Evolutionary conservation across 2,888 invertebrate genomes (phyloP).

Genomic region (Cantharis rufa): DNA sequence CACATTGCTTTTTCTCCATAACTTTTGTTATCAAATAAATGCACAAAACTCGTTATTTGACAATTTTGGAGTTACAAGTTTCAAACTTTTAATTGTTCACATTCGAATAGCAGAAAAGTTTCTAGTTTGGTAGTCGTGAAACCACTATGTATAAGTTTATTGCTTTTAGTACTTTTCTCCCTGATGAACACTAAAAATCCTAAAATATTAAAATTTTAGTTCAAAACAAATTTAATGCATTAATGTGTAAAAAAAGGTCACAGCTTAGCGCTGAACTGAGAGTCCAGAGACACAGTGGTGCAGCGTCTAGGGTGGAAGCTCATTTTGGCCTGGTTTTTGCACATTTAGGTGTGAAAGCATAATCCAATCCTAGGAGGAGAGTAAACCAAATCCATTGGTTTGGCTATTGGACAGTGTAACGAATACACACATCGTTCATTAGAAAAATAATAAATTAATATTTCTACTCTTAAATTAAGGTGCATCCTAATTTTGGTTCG

Average conservation of each 20-base stretch:
- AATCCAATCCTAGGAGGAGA: too few relatives aligned
- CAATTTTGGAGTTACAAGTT: neutral
- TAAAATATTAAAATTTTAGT: neutral
- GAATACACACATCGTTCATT: too few relatives aligned
- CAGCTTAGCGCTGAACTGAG: too few relatives aligned
- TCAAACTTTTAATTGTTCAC: neutral
- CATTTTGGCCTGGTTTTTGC: too few relatives aligned
- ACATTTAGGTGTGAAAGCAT: too few relatives aligned
- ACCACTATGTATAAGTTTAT: neutral
- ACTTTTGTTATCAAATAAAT: neutral
- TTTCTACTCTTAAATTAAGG: too few relatives aligned
- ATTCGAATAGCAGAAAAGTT: neutral
- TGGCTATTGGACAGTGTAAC: too few relatives aligned
- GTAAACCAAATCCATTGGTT: too few relatives aligned
- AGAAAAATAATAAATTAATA: too few relatives aligned
- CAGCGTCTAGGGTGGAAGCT: too few relatives aligned
- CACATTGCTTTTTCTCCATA: neutral
- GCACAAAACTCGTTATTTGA: neutral
- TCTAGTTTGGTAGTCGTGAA: neutral
- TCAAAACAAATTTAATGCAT: neutral
- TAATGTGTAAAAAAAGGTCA: neutral
- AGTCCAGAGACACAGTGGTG: too few relatives aligned
- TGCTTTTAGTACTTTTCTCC: neutral
- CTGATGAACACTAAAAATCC: neutral
- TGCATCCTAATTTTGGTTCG: too few relatives aligned